Base-by-base conservation (phyloP, 2,888 invertebrate genomes). In the Erebia palarica region DNA sequence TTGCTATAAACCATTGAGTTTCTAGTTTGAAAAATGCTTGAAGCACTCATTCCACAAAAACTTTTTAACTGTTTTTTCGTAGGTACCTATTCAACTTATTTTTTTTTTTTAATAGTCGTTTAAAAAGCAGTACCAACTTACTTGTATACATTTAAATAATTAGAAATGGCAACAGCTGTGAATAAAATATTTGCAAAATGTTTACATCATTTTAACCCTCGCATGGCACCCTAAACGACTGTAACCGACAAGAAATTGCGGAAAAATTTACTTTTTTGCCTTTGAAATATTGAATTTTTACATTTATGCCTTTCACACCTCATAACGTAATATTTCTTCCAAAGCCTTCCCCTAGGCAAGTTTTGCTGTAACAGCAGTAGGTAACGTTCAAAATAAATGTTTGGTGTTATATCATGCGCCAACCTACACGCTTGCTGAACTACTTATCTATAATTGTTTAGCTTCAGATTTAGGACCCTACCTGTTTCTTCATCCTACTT, bases 221-320 rank as follows among this genome's bases (percentile, higher is more conserved):
- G 65, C 71, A 77, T 71, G 77, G 72, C 78, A 76, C 79, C 76
- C 80, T 77, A 82, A 86, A 87, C 84, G 88, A 84, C 82, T 86
- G 85, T 85, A 82, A 84, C 81, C 80, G 82, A 80, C 83, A 82
- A 80, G 81, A 86, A 89, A 90, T 88, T 86, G 86, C 82, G 83
- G 84, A 85, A 86, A 91, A 89, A 87, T 84, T 86, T 78, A 84
- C 85, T 86, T 84, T 86, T 87, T 83, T 80, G 80, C 83, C 78
- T 83, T 82, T 88, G 88, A 90, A 91, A 92, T 91, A 92, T 93
- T 91, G 91, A 92, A 90, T 91, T 91, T 92, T 92, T 92, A 92
- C 92, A 92, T 92, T 92, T 91, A 92, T 92, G 90, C 87, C 86
- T 90, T 92, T 92, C 86, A 92, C 93, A 92, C 92, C 92, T 92